Conservation (phyloP, 2,888 invertebrate species). For the Apotomis turbidana region DNA sequence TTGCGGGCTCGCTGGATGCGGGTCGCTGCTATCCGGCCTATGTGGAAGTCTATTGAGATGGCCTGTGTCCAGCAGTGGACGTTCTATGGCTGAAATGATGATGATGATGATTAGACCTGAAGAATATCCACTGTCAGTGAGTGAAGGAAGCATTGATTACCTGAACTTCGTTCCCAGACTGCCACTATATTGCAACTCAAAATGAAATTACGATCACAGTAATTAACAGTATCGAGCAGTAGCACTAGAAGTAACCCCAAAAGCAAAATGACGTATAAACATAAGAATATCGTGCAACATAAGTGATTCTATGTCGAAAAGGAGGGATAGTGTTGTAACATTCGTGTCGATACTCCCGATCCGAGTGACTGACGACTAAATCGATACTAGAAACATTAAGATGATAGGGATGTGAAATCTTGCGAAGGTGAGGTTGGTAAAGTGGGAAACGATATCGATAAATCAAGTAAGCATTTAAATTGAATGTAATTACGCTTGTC, state of each 20-base stretch:
- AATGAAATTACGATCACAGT: background rate
- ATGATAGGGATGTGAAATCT: background rate
- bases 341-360: slow-evolving; percentile 15
- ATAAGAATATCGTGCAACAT: background rate
- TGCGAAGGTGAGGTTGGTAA: too few relatives aligned
- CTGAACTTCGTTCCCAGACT: slow-evolving; percentile 5
- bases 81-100: too few relatives aligned
- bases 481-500: too few relatives aligned
- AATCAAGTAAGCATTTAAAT: too few relatives aligned
- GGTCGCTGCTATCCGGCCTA: too few relatives aligned
- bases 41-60: too few relatives aligned
- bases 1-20: too few relatives aligned
- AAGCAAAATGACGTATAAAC: background rate
- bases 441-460: too few relatives aligned
- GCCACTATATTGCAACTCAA: background rate
- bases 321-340: slow-evolving; percentile 12
- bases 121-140: too few relatives aligned
- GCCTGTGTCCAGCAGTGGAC: too few relatives aligned
- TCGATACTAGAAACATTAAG: background rate
- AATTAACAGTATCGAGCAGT: slow-evolving; percentile 19
- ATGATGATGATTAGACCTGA: too few relatives aligned
- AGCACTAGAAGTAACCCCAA: background rate
- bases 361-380: slow-evolving; percentile 8
- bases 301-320: background rate
- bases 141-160: background rate